Evolutionary conservation across 2,888 invertebrate species (phyloP).

Genomic region (Leucophora obtusa): DNA sequence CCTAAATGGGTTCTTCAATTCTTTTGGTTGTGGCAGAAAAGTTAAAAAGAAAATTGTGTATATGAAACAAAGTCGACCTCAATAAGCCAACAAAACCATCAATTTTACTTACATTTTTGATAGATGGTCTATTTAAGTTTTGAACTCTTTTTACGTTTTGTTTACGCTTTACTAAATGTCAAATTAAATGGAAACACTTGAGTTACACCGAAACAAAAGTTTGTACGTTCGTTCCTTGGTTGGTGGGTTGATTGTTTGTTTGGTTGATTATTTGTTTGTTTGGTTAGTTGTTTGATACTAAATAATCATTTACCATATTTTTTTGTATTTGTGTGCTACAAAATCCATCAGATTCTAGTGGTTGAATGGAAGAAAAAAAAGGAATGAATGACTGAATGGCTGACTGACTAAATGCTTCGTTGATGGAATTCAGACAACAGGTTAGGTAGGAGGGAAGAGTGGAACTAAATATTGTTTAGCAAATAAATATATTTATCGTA

Average conservation of each 20-base stretch:
- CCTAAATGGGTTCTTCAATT: not conserved
- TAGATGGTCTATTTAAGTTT: constrained; percentile 57
- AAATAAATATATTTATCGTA: not conserved
- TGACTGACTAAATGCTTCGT: not conserved
- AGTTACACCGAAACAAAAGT: constrained; percentile 21
- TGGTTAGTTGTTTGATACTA: constrained; percentile 10
- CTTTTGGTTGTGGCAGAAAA: not conserved
- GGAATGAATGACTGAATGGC: not conserved
- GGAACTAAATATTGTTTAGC: not conserved
- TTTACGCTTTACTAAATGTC: constrained; percentile 56
- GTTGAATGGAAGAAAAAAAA: not conserved
- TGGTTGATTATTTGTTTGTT: too few species aligned
- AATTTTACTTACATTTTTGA: constrained; percentile 54
- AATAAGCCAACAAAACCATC: constrained; percentile 54
- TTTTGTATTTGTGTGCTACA: not conserved
- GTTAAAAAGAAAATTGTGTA: not conserved
- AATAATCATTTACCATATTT: constrained; percentile 34
- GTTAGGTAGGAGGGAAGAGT: not conserved
- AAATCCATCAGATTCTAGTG: not conserved
- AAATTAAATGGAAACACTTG: constrained; percentile 57
- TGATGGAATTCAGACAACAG: not conserved
- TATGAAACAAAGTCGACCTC: constrained; percentile 35
- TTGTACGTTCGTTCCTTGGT: not conserved
- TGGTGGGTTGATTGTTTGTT: too few species aligned
- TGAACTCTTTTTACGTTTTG: constrained; percentile 49